phyloP scores from a whole-genome alignment of 2,888 invertebrate species.

The Cheilosia variabilis region DNA sequence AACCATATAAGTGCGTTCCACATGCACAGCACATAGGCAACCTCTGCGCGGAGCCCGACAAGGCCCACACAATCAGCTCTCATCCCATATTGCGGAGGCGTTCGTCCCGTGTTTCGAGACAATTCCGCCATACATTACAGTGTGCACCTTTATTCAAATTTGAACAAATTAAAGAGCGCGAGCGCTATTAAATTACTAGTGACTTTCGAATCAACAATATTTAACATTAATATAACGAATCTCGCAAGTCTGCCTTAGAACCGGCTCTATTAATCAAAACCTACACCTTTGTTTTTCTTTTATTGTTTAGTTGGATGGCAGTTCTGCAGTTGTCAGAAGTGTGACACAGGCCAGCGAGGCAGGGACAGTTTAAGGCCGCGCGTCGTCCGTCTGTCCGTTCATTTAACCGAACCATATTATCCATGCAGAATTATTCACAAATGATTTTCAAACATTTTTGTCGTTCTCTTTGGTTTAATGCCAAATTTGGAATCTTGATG shows the following conservation, averaged over 20 bases:
- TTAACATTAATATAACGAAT: slow-evolving; percentile 46
- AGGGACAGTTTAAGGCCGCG: slow-evolving; percentile 38
- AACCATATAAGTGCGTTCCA: slow-evolving; percentile 35
- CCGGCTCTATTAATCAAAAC: slow-evolving; percentile 70
- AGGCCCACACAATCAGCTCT: slow-evolving; percentile 43
- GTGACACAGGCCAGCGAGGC: slow-evolving; percentile 34
- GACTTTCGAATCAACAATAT: slow-evolving; percentile 58
- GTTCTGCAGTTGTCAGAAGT: slow-evolving; percentile 50
- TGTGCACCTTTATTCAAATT: slow-evolving; percentile 72
- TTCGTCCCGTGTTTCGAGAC: slow-evolving; percentile 40
- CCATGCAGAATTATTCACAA: slow-evolving; percentile 47
- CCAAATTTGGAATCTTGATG: slow-evolving; percentile 65
- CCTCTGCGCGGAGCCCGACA: slow-evolving; percentile 28
- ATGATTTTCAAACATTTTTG: slow-evolving; percentile 37
- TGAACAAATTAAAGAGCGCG: slow-evolving; percentile 69
- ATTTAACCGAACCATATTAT: slow-evolving; percentile 22
- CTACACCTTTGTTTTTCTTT: slow-evolving; percentile 59
- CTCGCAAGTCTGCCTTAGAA: slow-evolving; percentile 36
- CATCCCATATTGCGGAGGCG: slow-evolving; percentile 55
- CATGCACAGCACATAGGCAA: slow-evolving; percentile 45
- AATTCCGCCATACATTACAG: slow-evolving; percentile 31
- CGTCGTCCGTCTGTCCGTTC: slow-evolving; percentile 12
- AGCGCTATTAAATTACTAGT: slow-evolving; percentile 57
- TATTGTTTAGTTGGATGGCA: slow-evolving; percentile 17
- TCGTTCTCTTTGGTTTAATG: slow-evolving; percentile 31